A percentile compares a stretch with the other conserved stretches of the same genome.
phyloP scores from a whole-genome alignment of 1,140 invertebrate genomes.

The Acromyrmex echinatior region DNA sequence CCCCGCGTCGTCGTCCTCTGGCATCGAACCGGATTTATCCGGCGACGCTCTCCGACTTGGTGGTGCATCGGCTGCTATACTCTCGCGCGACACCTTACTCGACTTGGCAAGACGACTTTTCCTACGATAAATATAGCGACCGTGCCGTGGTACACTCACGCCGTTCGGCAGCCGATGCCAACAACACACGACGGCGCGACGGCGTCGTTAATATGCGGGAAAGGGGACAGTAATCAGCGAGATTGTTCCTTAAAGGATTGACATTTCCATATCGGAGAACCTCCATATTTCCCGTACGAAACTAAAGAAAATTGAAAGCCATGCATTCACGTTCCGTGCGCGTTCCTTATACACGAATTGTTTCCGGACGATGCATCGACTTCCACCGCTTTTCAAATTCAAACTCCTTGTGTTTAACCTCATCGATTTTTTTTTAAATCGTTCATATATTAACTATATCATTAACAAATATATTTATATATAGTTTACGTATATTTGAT shows the following conservation, averaged over 20 bases:
- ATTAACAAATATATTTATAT: neutral
- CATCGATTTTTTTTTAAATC: neutral
- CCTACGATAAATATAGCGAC: slow-evolving; percentile 79
- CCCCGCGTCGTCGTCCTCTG: slow-evolving; percentile 70
- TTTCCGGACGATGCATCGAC: slow-evolving; percentile 30
- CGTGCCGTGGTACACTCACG: slow-evolving; percentile 75
- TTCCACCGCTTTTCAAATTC: neutral
- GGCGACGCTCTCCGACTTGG: slow-evolving; percentile 57
- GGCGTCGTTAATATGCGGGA: slow-evolving; percentile 53
- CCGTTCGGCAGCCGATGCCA: slow-evolving; percentile 74
- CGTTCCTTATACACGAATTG: slow-evolving; percentile 25
- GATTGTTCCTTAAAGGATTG: slow-evolving; percentile 47
- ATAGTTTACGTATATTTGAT: too few relatives aligned
- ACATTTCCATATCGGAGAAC: slow-evolving; percentile 18
- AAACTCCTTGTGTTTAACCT: neutral
- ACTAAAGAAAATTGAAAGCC: slow-evolving; percentile 32
- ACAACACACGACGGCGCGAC: slow-evolving; percentile 55
- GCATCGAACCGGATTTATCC: slow-evolving; percentile 81
- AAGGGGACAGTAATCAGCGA: slow-evolving; percentile 53
- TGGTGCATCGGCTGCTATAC: slow-evolving; percentile 75
- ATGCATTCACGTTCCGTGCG: neutral
- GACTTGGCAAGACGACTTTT: slow-evolving; percentile 80
- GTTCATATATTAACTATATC: neutral
- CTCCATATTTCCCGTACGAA: slow-evolving; percentile 19
- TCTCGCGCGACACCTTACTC: slow-evolving; percentile 81